Conservation (phyloP, 1,140 invertebrate genomes). For the Hydropsyche tenuis region DNA sequence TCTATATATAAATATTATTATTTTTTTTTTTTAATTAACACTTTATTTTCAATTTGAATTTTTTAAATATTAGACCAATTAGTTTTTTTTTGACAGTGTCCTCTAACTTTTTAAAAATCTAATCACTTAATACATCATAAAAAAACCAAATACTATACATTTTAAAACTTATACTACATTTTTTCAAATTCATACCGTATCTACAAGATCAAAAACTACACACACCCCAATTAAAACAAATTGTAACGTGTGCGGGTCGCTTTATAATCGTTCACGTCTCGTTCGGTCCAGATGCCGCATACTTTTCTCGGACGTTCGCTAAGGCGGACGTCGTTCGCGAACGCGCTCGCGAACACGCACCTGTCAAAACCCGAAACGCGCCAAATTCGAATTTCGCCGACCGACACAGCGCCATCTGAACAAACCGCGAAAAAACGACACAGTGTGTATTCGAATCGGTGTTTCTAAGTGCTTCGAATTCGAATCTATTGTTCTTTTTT, state of each 20-base stretch:
- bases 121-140: not conserved
- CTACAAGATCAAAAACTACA: not conserved
- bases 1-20: too few species aligned
- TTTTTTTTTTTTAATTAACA: not conserved
- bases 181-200: not conserved
- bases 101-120: too few species aligned
- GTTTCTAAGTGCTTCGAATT: too few species aligned
- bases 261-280: not conserved
- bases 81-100: too few species aligned
- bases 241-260: constrained; percentile 1
- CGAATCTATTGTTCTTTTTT: too few species aligned
- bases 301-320: constrained; percentile 1
- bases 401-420: not conserved
- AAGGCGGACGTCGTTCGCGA: not conserved
- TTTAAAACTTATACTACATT: not conserved
- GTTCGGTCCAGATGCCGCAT: constrained; percentile 10
- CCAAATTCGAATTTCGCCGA: not conserved
- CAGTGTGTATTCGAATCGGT: too few species aligned
- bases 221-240: not conserved
- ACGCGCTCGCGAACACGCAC: not conserved
- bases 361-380: not conserved
- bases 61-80: too few species aligned
- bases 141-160: not conserved
- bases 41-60: too few species aligned
- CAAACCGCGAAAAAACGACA: too few species aligned